Evolutionary conservation across 2,113 vertebrate genomes (phyloP), one percentile per base, ranked within the genome.

Genomic region (Anser brachyrhynchus): DNA sequence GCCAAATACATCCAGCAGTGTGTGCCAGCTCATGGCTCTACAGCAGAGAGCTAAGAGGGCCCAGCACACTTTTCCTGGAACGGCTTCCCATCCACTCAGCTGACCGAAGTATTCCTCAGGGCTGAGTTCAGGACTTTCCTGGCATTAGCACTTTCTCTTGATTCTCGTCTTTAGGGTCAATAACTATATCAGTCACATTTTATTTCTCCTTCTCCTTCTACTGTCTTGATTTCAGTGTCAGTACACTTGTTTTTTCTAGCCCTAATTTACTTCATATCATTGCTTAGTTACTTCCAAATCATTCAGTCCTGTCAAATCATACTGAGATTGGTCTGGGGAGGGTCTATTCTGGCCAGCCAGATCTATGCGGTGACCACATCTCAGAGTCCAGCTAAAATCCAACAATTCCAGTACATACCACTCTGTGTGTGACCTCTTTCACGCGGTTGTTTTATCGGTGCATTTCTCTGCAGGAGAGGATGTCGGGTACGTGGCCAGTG

Each of bases 401-500:
- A 43, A 11, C 64, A 43, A 11, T 71, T 89, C 89, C 72, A 52
- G 0, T 33, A 12, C 51, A 26, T 5, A 2, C 9, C 4, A 6
- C 31, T 72, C 18, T 17, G n/a, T 65, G 1, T 17, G 7, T 57
- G 22, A 66, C 28, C 17, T 33, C 3, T 72, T 58, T 55, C 5
- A 11, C 0, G 0, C 64, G 5, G 20, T 62, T 91, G 43, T 81
- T 58, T 52, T 69, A 33, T 66, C 52, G 35, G 7, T 59, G 25
- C 23, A 64, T 76, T 93, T 87, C 84, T 37, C 64, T 94, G 15
- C 90, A 99, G 99, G 99, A 84, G 99, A 99, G 83, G 99, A 99
- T 95, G 98, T 99, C 4, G 99, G 99, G 72, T 99, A 99, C 1
- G 98, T 99, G 35, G 99, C 99, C 89, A 99, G 99, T 55, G 99